Conservation (phyloP, 2,888 invertebrate genomes). For the Baccha elongata region DNA sequence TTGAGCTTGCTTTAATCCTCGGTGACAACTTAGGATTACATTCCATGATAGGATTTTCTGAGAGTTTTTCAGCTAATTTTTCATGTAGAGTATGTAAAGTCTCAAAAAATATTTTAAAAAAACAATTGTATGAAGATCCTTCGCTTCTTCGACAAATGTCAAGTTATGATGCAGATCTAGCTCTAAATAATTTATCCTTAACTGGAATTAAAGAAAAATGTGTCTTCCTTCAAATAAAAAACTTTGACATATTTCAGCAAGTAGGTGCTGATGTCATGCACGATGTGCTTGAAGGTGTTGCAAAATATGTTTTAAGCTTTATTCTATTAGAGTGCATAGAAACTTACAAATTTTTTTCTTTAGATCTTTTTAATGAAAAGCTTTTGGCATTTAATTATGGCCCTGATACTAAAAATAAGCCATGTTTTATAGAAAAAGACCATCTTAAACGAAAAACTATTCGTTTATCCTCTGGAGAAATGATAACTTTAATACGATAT, state of each 20-base stretch:
- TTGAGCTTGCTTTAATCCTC: neutral
- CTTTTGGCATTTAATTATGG: neutral
- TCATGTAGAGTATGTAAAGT: slow-evolving; percentile 9
- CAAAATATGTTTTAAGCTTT: slow-evolving; percentile 8
- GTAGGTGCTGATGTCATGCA: neutral
- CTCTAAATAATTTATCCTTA: neutral
- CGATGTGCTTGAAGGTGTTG: slow-evolving; percentile 9
- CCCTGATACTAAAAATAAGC: neutral
- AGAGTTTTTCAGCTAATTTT: too few species aligned
- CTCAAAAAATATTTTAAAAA: neutral
- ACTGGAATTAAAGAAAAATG: slow-evolving; percentile 5
- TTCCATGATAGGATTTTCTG: neutral
- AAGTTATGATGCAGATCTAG: neutral
- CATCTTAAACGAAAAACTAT: slow-evolving; percentile 1
- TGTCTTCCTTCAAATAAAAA: neutral
- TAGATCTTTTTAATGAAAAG: neutral
- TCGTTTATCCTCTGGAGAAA: neutral
- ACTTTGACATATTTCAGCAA: neutral
- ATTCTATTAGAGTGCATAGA: neutral
- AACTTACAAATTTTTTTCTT: neutral
- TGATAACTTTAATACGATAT: too few species aligned
- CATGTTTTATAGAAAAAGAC: neutral
- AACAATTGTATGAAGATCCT: neutral
- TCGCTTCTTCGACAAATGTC: neutral
- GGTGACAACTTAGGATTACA: neutral